Base-by-base conservation (phyloP, 2,113 vertebrate genomes). In the Fregetta grallaria region DNA sequence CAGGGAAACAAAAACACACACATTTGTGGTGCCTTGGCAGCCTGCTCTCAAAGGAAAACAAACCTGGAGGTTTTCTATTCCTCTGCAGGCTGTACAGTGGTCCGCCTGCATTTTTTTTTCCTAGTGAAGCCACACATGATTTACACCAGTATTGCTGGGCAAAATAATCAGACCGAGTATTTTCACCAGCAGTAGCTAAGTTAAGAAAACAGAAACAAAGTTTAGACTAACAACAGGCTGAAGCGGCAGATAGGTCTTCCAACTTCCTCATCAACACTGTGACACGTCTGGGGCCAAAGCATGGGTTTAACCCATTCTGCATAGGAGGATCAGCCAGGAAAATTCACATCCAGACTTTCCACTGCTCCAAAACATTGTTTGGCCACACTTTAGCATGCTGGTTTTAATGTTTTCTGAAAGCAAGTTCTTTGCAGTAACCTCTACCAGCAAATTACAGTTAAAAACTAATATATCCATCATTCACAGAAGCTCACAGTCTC, bases 1-100 rank as follows among this genome's bases (percentile, higher is more conserved):
- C 27, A 62, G 40, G 30, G 53, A 71, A 87, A 89, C 83, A 72
- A 89, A 74, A 38, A 2, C 36, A 68, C 76, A 88, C 19, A 61
- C 2, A 4, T 56, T 30, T 40, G 7, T 32, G 19, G 15, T 68
- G 25, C 9, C 4, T 34, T 0, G 0, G 10, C 59, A 92, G 44
- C 49, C 66, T 86, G 40, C 34, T 58, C 78, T 79, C 66, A 90
- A 67, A 82, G 50, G 17, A 47, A 71, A 78, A 63, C 52, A 86
- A 77, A 63, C 15, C 12, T 30, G 82, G 50, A 59, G 15, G 16
- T 76, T 29, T 53, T 65, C 65, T 77, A 12, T 27, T 49, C 27
- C 40, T 66, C 52, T 80, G 14, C 10, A 75, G 62, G 20, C 44
- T 76, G 45, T 32, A 62, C 14, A n/a, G 26, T 50, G 19, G 10